Percentiles rank a stretch among this genome's conserved stretches.
Conservation (phyloP, 2,797 vertebrate genomes). For the Sus cebifrons region DNA sequence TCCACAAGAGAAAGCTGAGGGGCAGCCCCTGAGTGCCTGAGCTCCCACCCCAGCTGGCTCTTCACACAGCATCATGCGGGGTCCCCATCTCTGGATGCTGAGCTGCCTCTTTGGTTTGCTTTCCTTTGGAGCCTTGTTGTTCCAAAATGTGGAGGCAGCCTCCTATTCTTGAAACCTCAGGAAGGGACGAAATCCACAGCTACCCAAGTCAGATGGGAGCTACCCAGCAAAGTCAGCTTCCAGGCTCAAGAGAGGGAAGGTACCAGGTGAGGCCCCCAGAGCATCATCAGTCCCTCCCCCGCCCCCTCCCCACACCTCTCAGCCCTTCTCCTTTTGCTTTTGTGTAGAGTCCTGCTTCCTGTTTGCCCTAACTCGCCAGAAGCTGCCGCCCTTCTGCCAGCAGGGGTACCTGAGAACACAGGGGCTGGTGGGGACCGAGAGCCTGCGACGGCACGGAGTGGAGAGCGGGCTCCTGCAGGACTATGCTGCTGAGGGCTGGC, state of each 20-base stretch:
- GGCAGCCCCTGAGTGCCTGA: accelerated
- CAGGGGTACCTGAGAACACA: constrained; percentile 94
- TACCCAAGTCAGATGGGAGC: not conserved
- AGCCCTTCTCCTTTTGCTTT: constrained; percentile 37
- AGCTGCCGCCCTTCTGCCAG: constrained; percentile 95
- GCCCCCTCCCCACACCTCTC: not conserved
- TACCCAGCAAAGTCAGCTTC: not conserved
- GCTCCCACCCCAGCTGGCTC: not conserved
- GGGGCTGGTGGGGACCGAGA: constrained; percentile 90
- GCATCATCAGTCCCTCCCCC: not conserved
- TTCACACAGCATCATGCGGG: accelerated
- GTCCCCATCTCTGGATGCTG: not conserved
- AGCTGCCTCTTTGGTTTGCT: not conserved
- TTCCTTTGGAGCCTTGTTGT: not conserved
- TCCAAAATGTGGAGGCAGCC: not conserved
- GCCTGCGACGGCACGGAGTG: constrained; percentile 83
- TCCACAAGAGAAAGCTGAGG: not conserved
- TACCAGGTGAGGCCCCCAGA: not conserved
- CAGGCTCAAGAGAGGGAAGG: not conserved
- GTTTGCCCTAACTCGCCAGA: constrained; percentile 93
- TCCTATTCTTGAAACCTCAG: not conserved
- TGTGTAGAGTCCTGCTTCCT: constrained; percentile 96
- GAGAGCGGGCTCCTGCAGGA: constrained; percentile 87
- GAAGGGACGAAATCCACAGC: not conserved
- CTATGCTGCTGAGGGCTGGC: constrained; percentile 58